Evolutionary conservation across 2,113 vertebrate species (phyloP), one percentile per base, ranked within the genome.

Genomic region (Madoqua kirkii): DNA sequence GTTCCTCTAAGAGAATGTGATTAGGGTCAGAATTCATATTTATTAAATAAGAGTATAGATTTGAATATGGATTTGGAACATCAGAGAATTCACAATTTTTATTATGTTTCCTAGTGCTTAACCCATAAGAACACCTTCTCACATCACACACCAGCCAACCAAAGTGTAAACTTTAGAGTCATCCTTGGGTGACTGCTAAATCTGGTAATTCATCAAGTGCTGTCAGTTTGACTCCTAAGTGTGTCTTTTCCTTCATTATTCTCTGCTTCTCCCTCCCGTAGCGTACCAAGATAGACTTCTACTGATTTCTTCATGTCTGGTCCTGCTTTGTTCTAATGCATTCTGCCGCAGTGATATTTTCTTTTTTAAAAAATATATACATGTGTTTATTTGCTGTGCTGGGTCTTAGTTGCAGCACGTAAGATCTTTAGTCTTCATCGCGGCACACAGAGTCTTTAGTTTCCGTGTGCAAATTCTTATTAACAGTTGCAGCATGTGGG

Each of bases 1-100:
- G 48, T 50, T 50, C 48, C 12, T 50, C 12, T 13, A 50, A 52
- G 8, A 93, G 64, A 81, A 89, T 93, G 74, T 59, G 8, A 91
- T 89, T 86, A 93, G 55, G 60, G 74, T 88, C 23, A 91, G 31
- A 50, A 67, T n/a, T 94, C 43, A 64, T 59, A 82, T 93, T 84
- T 91, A 71, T 81, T 88, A 94, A 96, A 88, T 93, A 76, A n/a
- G 21, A 62, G 14, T 29, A 29, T 21, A 50, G 55, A 62, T 78
- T 36, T 4, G 8, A 90, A 43, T 60, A 59, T 13, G 19, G 17
- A 29, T 87, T 93, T 95, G 81, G 78, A 88, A 57, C 29, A 88
- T n/a, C 12, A 74, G 16, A 64, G 50, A 93, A 71, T 60, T 33
- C 82, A 90, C 31, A 25, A 76, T 93, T 67, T 94, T 92, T 62